Conservation (phyloP, 1,140 invertebrate species). For the Geopemphigus sp. region DNA sequence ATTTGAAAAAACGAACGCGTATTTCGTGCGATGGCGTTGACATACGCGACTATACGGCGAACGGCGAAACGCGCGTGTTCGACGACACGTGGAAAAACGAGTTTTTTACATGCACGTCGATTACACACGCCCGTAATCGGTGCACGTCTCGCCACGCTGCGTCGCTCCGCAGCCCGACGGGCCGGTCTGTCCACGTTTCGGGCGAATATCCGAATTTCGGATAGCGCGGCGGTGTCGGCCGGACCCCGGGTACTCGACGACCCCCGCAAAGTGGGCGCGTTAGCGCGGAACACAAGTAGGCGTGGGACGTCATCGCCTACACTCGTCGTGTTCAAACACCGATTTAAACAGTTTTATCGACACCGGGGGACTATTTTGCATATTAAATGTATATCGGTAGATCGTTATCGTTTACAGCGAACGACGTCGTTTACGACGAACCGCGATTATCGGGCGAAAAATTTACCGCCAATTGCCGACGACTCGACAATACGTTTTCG, state of each 20-base stretch:
- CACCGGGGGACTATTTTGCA: not conserved
- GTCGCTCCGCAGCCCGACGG: too few species aligned
- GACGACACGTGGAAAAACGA: slow-evolving; percentile 42
- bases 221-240: too few species aligned
- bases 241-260: too few species aligned
- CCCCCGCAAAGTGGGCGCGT: too few species aligned
- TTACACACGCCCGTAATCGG: not conserved
- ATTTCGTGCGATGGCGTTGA: slow-evolving; percentile 6
- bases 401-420: not conserved
- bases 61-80: not conserved
- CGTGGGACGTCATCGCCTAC: slow-evolving; percentile 28
- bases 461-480: too few species aligned
- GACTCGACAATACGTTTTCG: too few species aligned
- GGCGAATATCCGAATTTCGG: too few species aligned
- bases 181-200: slow-evolving; percentile 13
- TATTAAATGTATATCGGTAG: not conserved
- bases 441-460: too few species aligned
- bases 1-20: too few species aligned
- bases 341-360: not conserved
- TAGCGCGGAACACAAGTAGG: too few species aligned
- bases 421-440: too few species aligned
- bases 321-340: not conserved
- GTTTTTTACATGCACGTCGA: not conserved
- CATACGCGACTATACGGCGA: slow-evolving; percentile 24
- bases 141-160: too few species aligned